phyloP scores from a whole-genome alignment of 2,888 invertebrate species.

The Agrypnus murinus region DNA sequence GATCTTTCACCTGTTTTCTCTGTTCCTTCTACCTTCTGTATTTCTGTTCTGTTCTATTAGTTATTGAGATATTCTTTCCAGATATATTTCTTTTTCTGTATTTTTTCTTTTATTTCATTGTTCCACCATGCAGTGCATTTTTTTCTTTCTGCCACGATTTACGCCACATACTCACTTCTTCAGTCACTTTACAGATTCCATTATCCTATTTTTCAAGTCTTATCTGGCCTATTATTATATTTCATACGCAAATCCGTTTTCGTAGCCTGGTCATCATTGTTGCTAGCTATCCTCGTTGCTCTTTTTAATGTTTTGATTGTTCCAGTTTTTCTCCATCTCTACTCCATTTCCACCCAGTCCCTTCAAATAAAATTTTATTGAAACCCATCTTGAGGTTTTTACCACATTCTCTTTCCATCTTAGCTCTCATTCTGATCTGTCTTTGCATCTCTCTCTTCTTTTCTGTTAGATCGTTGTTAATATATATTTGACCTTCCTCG shows the following conservation, averaged over 20 bases:
- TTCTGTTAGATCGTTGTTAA: too few species aligned
- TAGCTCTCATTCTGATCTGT: slow-evolving; percentile 13
- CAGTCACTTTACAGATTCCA: background rate
- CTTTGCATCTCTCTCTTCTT: slow-evolving; percentile 12
- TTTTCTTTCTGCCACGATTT: slow-evolving; percentile 12
- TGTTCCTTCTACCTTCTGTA: slow-evolving; percentile 1
- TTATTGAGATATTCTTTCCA: slow-evolving; percentile 23
- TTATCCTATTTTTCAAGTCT: slow-evolving; percentile 4
- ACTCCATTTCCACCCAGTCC: background rate
- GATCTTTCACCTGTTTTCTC: background rate
- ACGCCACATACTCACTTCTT: background rate
- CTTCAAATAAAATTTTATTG: slow-evolving; percentile 9
- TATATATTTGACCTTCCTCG: slow-evolving; percentile 13
- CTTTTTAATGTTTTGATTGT: slow-evolving; percentile 16
- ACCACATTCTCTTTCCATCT: slow-evolving; percentile 21
- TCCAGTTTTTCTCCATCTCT: slow-evolving; percentile 8
- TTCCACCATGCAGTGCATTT: too few species aligned
- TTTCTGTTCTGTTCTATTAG: slow-evolving; percentile 24
- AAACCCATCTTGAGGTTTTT: slow-evolving; percentile 16
- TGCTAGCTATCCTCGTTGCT: slow-evolving; percentile 9
- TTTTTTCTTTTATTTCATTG: background rate
- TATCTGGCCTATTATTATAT: slow-evolving; percentile 13
- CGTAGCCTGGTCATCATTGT: background rate
- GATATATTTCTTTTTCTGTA: slow-evolving; percentile 10
- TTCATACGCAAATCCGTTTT: slow-evolving; percentile 5